Evolutionary conservation across 2,113 vertebrate genomes (phyloP).

Genomic region (Calidris pugnax): DNA sequence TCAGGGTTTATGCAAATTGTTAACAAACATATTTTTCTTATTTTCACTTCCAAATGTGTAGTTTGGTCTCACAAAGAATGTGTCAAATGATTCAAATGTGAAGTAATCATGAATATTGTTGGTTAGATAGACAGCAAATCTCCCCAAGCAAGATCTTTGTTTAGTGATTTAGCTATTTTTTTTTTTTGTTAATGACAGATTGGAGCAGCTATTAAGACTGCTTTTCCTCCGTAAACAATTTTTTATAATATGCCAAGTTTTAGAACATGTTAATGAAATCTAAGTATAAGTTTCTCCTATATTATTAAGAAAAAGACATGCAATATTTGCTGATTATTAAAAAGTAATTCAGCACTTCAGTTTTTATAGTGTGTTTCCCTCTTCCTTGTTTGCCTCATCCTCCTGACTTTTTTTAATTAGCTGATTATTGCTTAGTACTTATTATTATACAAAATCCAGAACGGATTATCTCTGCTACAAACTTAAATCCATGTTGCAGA

Average conservation of each 20-base stretch:
- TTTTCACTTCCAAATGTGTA: not conserved
- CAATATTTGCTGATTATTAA: not conserved
- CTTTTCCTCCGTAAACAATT: slow-evolving; percentile 2
- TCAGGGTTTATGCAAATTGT: not conserved
- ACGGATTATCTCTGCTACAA: not conserved
- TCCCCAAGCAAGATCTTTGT: not conserved
- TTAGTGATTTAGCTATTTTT: not conserved
- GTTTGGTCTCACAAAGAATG: not conserved
- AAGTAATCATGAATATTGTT: not conserved
- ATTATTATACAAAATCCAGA: not conserved
- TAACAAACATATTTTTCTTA: slow-evolving; percentile 5
- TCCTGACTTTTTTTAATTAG: not conserved
- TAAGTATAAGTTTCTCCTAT: not conserved
- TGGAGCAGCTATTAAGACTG: not conserved
- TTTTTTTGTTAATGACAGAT: not conserved
- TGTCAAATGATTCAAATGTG: not conserved
- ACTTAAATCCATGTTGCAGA: not conserved
- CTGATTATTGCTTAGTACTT: not conserved
- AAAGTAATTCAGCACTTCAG: not conserved
- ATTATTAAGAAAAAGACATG: not conserved
- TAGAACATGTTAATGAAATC: not conserved
- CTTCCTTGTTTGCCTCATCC: not conserved
- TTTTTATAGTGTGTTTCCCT: not conserved
- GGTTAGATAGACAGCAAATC: not conserved
- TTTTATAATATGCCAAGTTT: not conserved